A percentile compares a stretch with the other conserved stretches of the same genome.
Evolutionary conservation across 1,140 invertebrate genomes (phyloP).

Genomic region (Pseudomyrmex gracilis): DNA sequence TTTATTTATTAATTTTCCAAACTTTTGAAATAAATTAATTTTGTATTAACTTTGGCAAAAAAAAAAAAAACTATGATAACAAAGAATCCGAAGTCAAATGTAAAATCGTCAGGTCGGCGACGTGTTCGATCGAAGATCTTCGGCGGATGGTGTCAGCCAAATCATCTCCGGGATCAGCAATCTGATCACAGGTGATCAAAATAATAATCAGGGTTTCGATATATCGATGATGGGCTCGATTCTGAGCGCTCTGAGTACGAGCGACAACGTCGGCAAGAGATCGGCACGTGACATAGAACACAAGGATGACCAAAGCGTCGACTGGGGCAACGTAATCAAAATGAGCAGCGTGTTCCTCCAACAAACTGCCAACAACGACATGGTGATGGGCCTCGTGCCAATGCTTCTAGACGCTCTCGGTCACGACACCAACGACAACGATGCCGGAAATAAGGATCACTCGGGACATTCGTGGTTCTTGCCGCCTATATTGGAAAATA

Average conservation of each 20-base stretch:
- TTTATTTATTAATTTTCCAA: conserved; percentile 10
- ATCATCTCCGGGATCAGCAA: conserved; percentile 85
- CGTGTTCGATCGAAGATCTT: conserved; percentile 69
- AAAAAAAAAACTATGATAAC: neutral
- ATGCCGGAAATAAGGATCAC: conserved; percentile 87
- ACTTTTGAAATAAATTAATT: conserved; percentile 9
- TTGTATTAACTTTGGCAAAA: neutral
- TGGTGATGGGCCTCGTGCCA: conserved; percentile 88
- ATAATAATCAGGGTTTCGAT: conserved; percentile 86
- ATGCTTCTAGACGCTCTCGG: conserved; percentile 87
- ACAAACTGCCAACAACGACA: conserved; percentile 84
- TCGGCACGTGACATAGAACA: conserved; percentile 72
- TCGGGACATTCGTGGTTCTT: conserved; percentile 90
- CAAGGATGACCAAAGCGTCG: conserved; percentile 77
- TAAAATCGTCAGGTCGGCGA: conserved; percentile 70
- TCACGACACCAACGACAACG: conserved; percentile 78
- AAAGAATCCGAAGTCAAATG: neutral
- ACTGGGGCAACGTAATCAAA: conserved; percentile 87
- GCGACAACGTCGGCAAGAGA: conserved; percentile 71
- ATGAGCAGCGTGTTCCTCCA: conserved; percentile 88
- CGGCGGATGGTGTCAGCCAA: conserved; percentile 74
- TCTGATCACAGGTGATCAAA: conserved; percentile 82
- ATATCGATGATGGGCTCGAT: conserved; percentile 86
- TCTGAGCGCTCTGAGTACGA: conserved; percentile 81
- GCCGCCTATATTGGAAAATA: conserved; percentile 90